Base-by-base conservation (phyloP, 2,888 invertebrate species). In the Clivina fossor region DNA sequence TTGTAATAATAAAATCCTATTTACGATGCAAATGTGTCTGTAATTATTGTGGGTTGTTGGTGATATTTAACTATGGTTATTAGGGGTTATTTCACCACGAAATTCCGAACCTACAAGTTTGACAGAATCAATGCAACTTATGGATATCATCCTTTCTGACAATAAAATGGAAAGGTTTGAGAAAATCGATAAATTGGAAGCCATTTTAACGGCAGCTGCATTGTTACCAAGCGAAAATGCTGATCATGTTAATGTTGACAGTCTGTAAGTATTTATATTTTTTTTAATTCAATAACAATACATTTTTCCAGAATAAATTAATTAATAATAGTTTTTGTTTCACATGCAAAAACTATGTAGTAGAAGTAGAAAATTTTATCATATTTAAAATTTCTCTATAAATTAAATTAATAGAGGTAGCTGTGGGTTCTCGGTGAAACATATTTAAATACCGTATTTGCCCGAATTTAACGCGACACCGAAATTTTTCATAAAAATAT, bases 61-160 rank as follows among this genome's bases (percentile, higher is more conserved):
- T n/a, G n/a, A n/a, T n/a, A n/a, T n/a, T n/a, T n/a, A n/a, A n/a
- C n/a, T n/a, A n/a, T n/a, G n/a, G n/a, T n/a, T 68, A 56, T 20
- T 62, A 19, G 78, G 83, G 57, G 80, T 85, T 57, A 82, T 85
- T 46, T 89, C 88, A 11, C 88, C 89, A 15, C 81, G 85, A 62
- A 86, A 83, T 63, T 85, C 86, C 0, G 88, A 88, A 66, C 88
- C 90, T 9, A 88, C 88, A 13, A 90, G 89, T 66, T 78, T 92
- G 56, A 90, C 90, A 2, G 91, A 92, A 73, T 91, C 90, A 1
- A 91, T 92, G 90, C 90, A 90, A 70, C 82, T 91, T 79, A 85
- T 92, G 76, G 90, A 92, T 68, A 87, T 90, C 69, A 87, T 92
- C 62, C 75, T 92, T 54, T 86, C 88, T 56, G 88, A 93, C 70